These are phyloP conservation scores for human DNA, from an alignment of 2,113 vertebrate genomes.

Conservation along the genomic window GRCh38 chr9:105277001-105277500, in stretches of 20 bases:
- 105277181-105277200: not conserved
- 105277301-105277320: not conserved
- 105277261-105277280: not conserved
- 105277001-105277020: not conserved
- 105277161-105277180: not conserved
- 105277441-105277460: not conserved
- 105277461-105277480: not conserved
- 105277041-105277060: not conserved
- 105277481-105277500: not conserved
- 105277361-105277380: not conserved
- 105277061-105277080: not conserved
- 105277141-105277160: not conserved
- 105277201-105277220: not conserved
- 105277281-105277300: not conserved
- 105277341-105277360: not conserved
- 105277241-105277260: not conserved
- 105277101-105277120: not conserved
- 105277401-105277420: conserved; percentile 11
- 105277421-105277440: not conserved
- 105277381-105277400: conserved; percentile 20
- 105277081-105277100: not conserved
- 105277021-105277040: not conserved
- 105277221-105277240: not conserved
- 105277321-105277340: not conserved
- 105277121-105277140: not conserved